Conservation (phyloP, 2,888 invertebrate genomes). For the Taenaris catops region DNA sequence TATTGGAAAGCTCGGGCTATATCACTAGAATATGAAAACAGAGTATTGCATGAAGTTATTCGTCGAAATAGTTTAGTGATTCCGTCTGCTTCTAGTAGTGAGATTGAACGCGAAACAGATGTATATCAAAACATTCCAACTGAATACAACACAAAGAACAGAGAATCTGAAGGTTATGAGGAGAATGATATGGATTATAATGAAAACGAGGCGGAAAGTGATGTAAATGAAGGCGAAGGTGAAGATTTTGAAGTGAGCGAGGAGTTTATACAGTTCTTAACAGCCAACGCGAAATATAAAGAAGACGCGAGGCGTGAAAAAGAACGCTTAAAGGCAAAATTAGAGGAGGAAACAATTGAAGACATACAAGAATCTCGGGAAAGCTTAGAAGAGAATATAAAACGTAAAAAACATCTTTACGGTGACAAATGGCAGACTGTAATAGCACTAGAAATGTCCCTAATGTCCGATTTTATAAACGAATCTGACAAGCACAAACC, state of each 20-base stretch:
- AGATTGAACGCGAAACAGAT: conserved; percentile 21
- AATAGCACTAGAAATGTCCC: conserved; percentile 85
- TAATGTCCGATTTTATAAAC: conserved; percentile 83
- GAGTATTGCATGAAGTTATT: conserved; percentile 72
- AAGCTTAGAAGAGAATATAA: conserved; percentile 37
- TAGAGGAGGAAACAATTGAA: conserved; percentile 31
- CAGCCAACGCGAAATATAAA: conserved; percentile 78
- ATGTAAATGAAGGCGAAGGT: conserved; percentile 35
- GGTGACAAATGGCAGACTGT: conserved; percentile 83
- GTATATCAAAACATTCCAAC: not conserved
- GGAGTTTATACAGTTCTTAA: conserved; percentile 82
- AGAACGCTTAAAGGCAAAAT: conserved; percentile 37
- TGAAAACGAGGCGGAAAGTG: conserved; percentile 28
- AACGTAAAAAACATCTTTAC: conserved; percentile 78
- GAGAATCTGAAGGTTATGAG: not conserved
- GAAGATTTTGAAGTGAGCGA: conserved; percentile 78
- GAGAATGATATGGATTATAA: not conserved
- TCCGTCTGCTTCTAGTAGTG: conserved; percentile 4
- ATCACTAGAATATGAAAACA: conserved; percentile 79
- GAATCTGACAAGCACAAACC: conserved; percentile 81
- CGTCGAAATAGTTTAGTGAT: conserved; percentile 37
- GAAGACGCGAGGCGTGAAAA: conserved; percentile 50
- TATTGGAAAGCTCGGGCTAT: conserved; percentile 81
- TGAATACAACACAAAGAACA: not conserved
- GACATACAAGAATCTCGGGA: conserved; percentile 34